Conservation (phyloP, 2,113 vertebrate species). For the Cottus gobio region DNA sequence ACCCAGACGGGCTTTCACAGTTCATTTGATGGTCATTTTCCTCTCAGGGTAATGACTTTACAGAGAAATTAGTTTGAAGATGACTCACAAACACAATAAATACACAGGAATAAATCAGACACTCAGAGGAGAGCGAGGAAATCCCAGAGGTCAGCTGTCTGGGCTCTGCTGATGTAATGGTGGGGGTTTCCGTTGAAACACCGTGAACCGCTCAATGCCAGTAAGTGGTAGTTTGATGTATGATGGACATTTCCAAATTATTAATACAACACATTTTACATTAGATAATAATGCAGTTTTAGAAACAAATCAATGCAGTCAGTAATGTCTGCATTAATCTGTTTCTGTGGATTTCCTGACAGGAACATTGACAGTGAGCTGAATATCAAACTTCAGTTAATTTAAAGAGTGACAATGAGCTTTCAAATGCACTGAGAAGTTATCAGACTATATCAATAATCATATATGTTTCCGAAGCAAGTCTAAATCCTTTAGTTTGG, state of each 20-base stretch:
- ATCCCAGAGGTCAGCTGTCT: constrained; percentile 12
- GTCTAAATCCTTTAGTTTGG: not conserved
- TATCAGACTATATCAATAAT: not conserved
- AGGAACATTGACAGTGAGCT: constrained; percentile 1
- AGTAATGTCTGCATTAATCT: too few relatives aligned
- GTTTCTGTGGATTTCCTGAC: constrained; percentile 19
- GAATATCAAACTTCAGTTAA: constrained; percentile 12
- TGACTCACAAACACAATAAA: not conserved
- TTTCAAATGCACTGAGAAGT: not conserved
- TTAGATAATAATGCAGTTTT: too few relatives aligned
- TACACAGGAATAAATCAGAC: not conserved
- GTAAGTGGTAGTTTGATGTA: not conserved
- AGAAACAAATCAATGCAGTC: too few relatives aligned
- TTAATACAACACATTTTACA: too few relatives aligned
- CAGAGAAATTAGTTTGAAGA: not conserved
- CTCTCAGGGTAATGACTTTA: not conserved
- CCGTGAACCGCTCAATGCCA: constrained; percentile 7
- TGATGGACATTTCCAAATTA: not conserved
- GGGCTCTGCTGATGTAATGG: not conserved
- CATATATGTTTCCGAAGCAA: not conserved
- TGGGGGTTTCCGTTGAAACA: constrained; percentile 18
- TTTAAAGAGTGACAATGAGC: not conserved
- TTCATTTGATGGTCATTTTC: not conserved
- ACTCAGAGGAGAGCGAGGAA: constrained; percentile 3
- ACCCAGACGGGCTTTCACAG: not conserved